Base-by-base conservation (phyloP, 2,888 invertebrate species). In the Drosophila aldrichi region DNA sequence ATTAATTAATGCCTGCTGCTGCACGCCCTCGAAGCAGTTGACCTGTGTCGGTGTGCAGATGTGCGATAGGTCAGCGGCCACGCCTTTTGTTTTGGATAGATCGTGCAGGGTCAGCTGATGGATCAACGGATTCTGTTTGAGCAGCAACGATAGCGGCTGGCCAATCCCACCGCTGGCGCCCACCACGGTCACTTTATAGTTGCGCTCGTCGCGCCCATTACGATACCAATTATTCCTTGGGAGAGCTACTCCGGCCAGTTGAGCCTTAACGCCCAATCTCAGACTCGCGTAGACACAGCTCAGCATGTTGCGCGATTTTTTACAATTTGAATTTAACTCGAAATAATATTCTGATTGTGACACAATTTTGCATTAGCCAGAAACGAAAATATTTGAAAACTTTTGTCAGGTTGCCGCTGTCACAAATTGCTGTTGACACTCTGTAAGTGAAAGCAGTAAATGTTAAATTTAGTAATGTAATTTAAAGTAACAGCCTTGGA, bases 131-230 rank as follows among this genome's bases (percentile, higher is more conserved):
- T 97, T 97, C 81, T 96, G 95, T 93, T 99, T 99, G 77, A 99
- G 93, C 32, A 99, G 94, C 69, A 99, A 94, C 0, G 98, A 96
- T 80, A 99, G 93, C 8, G 99, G 98, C 93, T 99, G 98, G 0
- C 99, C 99, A 88, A 99, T 99, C 57, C 99, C 99, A 59, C 99
- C 99, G 79, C 96, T 95, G 0, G 98, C 99, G 51, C 99, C 99
- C 92, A 98, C 96, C 63, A 99, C 97, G 65, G 97, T 96, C 46
- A 99, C 98, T 95, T 98, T 97, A 89, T 20, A 66, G 57, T 41
- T 48, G 25, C 66, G 69, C 34, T 16, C 58, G 40, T 12, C 46
- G 7, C 46, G 46, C 25, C 46, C 46, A 20, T n/a, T 40, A 18
- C 44, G 29, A 12, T 12, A 9, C 38, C 38, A 22, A 3, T 40